A percentile compares a stretch with the other conserved stretches of the same genome.
Evolutionary conservation across 2,888 invertebrate genomes (phyloP).

Genomic region (Ichneumoninae sp.): DNA sequence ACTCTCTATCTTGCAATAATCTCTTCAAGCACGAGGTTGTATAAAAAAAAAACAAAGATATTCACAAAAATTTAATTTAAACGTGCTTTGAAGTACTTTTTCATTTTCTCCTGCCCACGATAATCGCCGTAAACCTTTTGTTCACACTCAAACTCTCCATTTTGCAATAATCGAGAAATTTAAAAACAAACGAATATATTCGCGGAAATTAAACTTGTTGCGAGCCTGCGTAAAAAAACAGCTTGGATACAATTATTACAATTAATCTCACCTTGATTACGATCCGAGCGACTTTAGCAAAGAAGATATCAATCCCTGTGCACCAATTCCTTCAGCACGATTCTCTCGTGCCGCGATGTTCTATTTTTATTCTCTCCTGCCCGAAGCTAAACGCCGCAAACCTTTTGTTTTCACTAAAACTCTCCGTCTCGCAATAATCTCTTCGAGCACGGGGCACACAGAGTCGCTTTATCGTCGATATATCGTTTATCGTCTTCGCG

Average conservation of each 20-base stretch:
- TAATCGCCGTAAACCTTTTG: not conserved
- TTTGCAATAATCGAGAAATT: not conserved
- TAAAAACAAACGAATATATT: not conserved
- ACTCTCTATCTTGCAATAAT: not conserved
- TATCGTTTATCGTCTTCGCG: conserved; percentile 28
- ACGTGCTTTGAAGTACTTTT: not conserved
- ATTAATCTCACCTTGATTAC: conserved; percentile 31
- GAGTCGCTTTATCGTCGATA: conserved; percentile 29
- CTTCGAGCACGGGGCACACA: conserved; percentile 12
- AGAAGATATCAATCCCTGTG: conserved; percentile 27
- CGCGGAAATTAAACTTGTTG: not conserved
- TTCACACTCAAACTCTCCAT: not conserved
- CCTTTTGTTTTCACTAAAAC: conserved; percentile 18
- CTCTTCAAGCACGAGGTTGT: not conserved
- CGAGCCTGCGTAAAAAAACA: not conserved
- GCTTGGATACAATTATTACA: not conserved
- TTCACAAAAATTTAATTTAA: too few relatives aligned
- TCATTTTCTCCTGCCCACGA: not conserved
- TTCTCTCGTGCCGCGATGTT: not conserved
- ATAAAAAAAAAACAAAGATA: too few relatives aligned
- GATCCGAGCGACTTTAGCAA: conserved; percentile 24
- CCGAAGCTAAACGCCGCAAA: not conserved
- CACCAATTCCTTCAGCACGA: not conserved
- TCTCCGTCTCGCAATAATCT: not conserved
- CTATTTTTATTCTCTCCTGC: not conserved